Evolutionary conservation across 2,888 invertebrate species (phyloP).

Genomic region (Rhamnusium bicolor): DNA sequence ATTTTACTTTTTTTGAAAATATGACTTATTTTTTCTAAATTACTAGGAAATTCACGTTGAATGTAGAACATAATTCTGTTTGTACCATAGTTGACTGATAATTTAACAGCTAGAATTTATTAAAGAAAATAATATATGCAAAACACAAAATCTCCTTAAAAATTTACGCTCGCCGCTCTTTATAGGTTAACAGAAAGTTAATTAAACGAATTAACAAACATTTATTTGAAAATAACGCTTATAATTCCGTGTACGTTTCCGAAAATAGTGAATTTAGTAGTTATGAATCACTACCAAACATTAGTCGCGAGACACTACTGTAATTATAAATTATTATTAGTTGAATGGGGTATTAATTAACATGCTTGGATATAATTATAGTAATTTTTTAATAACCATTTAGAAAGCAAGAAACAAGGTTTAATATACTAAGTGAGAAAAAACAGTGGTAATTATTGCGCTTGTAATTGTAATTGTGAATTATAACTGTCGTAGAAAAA

Average conservation of each 20-base stretch:
- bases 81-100: neutral
- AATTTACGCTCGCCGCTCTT: constrained; percentile 12
- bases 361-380: neutral
- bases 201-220: constrained; percentile 13
- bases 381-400: neutral
- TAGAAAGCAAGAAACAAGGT: no score
- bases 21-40: neutral
- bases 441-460: no score
- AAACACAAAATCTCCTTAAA: neutral
- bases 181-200: constrained; percentile 2
- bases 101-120: neutral
- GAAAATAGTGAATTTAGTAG: neutral
- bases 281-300: neutral
- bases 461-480: no score
- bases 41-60: neutral
- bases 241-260: neutral
- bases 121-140: neutral
- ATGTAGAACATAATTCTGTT: neutral
- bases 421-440: no score
- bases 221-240: neutral
- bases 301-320: neutral
- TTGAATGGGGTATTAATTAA: neutral
- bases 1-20: neutral
- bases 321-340: neutral
- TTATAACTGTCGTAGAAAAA: no score